phyloP scores from a whole-genome alignment of 1,140 invertebrate genomes.

The Zaprionus nigranus region DNA sequence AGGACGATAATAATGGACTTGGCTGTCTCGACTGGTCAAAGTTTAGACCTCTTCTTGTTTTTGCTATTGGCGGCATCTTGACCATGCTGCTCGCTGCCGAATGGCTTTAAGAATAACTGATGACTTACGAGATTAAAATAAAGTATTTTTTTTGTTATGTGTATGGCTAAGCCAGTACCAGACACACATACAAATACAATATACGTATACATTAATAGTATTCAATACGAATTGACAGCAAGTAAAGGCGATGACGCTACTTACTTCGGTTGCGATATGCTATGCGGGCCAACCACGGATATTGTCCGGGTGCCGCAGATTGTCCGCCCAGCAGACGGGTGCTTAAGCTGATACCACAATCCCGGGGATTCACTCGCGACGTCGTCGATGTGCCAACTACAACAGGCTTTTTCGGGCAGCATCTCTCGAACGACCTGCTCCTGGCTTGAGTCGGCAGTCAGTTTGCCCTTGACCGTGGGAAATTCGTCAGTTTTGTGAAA shows the following conservation, averaged over 20 bases:
- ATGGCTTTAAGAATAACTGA: neutral
- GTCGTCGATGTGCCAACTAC: neutral
- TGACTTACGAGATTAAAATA: too few species aligned
- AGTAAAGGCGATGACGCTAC: slow-evolving; percentile 14
- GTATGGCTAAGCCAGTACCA: neutral
- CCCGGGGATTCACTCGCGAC: slow-evolving; percentile 49
- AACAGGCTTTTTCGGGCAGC: neutral
- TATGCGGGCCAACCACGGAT: slow-evolving; percentile 89
- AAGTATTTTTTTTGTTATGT: too few species aligned
- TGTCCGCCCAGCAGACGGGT: slow-evolving; percentile 88
- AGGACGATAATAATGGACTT: neutral
- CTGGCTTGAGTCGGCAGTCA: slow-evolving; percentile 15
- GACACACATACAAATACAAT: too few species aligned
- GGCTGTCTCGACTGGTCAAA: neutral
- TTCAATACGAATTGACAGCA: too few species aligned
- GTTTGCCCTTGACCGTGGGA: neutral
- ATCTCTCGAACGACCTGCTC: neutral
- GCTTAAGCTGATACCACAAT: slow-evolving; percentile 86
- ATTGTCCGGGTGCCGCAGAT: slow-evolving; percentile 87
- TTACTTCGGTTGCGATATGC: slow-evolving; percentile 86
- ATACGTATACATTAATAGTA: too few species aligned
- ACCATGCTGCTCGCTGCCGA: neutral
- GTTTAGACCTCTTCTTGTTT: neutral
- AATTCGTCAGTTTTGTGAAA: slow-evolving; percentile 35
- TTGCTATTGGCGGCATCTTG: neutral